Percentiles rank a stretch among this genome's conserved stretches.
These are phyloP conservation scores for Brachypterus glaber DNA, from an alignment of 2,888 invertebrate genomes.

Conservation along the genomic window DNA sequence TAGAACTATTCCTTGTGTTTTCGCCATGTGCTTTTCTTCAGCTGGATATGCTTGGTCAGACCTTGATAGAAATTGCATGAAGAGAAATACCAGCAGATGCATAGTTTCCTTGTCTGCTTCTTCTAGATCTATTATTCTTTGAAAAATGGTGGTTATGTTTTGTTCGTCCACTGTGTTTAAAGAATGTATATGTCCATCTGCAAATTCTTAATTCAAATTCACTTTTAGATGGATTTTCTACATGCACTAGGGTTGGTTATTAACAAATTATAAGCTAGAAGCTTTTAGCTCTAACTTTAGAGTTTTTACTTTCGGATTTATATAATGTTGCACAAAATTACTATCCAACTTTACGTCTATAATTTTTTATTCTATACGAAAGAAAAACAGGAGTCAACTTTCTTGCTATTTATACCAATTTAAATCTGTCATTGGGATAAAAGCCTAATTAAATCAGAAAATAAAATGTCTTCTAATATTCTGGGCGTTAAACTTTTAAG, in stretches of 20 bases:
- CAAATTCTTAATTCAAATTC: slow-evolving; percentile 21
- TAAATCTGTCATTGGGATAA: too few relatives aligned
- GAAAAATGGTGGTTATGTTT: slow-evolving; percentile 67
- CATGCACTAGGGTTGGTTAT: too few relatives aligned
- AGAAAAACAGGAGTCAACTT: too few relatives aligned
- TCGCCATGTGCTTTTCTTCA: slow-evolving; percentile 73
- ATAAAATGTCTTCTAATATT: too few relatives aligned
- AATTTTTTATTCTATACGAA: too few relatives aligned
- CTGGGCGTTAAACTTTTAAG: too few relatives aligned
- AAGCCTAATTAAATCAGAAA: too few relatives aligned
- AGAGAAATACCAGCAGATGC: slow-evolving; percentile 84
- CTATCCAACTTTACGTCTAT: too few relatives aligned
- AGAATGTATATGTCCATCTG: slow-evolving; percentile 78
- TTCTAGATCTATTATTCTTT: slow-evolving; percentile 84
- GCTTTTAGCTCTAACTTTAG: too few relatives aligned
- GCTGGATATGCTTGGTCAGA: slow-evolving; percentile 74
- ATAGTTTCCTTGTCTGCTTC: slow-evolving; percentile 94
- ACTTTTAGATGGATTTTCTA: too few relatives aligned
- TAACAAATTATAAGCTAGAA: too few relatives aligned
- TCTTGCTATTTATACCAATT: too few relatives aligned
- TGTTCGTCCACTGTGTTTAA: slow-evolving; percentile 73
- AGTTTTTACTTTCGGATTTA: background rate
- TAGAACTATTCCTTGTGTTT: slow-evolving; percentile 78
- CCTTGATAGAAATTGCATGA: slow-evolving; percentile 91
- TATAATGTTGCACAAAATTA: background rate